Conservation (phyloP, 2,797 vertebrate species). For the Tadarida brasiliensis region DNA sequence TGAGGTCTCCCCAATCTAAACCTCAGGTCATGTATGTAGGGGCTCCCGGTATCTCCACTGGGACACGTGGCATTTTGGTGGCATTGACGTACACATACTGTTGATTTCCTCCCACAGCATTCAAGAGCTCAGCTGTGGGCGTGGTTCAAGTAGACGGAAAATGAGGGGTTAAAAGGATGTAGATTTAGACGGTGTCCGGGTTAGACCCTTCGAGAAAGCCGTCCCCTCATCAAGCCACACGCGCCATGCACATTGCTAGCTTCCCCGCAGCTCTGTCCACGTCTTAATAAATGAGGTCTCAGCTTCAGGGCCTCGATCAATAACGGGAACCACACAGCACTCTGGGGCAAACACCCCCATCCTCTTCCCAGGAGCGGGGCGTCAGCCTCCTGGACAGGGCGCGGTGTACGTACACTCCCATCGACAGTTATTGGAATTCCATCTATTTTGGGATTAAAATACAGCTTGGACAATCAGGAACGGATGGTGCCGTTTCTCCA, state of each 20-base stretch:
- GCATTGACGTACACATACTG: background rate
- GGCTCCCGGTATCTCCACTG: background rate
- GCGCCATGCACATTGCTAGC: no score
- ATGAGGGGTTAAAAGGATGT: background rate
- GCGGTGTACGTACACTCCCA: background rate
- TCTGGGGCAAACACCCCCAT: background rate
- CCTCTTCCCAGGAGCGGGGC: background rate
- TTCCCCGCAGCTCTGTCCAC: no score
- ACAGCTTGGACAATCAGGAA: background rate
- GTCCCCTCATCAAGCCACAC: background rate
- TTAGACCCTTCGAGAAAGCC: background rate
- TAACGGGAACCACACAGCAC: background rate
- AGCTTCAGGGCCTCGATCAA: background rate
- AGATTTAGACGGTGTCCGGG: background rate
- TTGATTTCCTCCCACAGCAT: background rate
- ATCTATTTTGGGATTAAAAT: background rate
- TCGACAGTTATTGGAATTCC: background rate
- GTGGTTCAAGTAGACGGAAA: background rate
- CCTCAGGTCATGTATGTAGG: background rate
- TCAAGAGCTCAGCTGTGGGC: background rate
- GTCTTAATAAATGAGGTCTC: no score
- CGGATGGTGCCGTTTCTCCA: background rate
- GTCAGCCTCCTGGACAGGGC: background rate
- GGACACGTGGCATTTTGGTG: background rate
- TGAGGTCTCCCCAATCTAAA: background rate